These are phyloP conservation scores for Caerostris extrusa DNA, from an alignment of 1,140 invertebrate genomes.

Conservation along the genomic window DNA sequence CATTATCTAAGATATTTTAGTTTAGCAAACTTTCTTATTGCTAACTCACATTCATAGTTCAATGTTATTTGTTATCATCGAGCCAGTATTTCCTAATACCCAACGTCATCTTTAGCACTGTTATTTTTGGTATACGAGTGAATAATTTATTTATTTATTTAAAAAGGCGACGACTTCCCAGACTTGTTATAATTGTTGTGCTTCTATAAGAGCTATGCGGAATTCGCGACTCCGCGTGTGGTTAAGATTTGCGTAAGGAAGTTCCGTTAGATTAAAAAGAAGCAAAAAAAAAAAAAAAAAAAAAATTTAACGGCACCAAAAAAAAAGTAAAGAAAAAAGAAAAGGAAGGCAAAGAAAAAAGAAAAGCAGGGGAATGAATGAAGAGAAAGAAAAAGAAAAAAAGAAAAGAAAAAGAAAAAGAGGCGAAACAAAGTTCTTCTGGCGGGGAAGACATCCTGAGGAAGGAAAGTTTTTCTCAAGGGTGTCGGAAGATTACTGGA, in stretches of 20 bases:
- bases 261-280: background rate
- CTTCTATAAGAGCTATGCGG: background rate
- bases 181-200: background rate
- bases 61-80: background rate
- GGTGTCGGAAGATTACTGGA: conserved; percentile 62
- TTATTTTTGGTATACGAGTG: background rate
- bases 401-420: background rate
- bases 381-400: background rate
- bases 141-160: background rate
- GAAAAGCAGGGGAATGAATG: background rate
- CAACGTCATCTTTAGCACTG: background rate
- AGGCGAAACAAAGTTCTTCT: conserved; percentile 13
- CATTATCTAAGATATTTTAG: too few relatives aligned
- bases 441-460: conserved; percentile 22
- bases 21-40: too few relatives aligned
- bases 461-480: conserved; percentile 42
- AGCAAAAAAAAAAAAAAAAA: background rate
- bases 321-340: background rate
- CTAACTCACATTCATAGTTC: too few relatives aligned
- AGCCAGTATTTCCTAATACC: background rate
- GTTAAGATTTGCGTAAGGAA: background rate
- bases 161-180: background rate
- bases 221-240: background rate
- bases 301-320: background rate
- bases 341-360: background rate